Evolutionary conservation across 2,797 vertebrate genomes (phyloP).

Genomic region (Sphaeramia orbicularis): DNA sequence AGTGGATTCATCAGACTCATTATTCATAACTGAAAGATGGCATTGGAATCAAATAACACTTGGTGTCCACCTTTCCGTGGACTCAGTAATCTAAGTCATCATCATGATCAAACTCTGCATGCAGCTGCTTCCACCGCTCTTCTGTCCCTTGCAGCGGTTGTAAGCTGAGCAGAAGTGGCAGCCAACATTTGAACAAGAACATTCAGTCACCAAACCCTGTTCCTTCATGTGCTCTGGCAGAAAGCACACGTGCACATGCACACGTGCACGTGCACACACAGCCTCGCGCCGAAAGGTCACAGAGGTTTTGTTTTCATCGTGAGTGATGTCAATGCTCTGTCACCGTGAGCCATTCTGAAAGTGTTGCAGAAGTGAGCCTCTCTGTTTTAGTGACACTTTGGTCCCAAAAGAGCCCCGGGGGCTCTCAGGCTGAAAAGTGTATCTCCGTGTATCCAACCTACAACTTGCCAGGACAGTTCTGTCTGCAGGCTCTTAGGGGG

Average conservation of each 20-base stretch:
- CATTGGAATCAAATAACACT: too few relatives aligned
- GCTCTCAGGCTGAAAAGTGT: slow-evolving; percentile 67
- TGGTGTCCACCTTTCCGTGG: too few relatives aligned
- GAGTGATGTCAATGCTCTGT: slow-evolving; percentile 68
- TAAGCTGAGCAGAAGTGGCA: slow-evolving; percentile 16
- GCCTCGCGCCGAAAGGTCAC: slow-evolving; percentile 51
- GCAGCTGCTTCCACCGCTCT: background rate
- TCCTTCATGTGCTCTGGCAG: slow-evolving; percentile 27
- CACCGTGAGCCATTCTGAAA: slow-evolving; percentile 68
- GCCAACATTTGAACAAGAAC: slow-evolving; percentile 11
- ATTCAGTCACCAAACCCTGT: slow-evolving; percentile 19
- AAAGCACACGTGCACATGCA: slow-evolving; percentile 19
- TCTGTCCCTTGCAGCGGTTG: too few relatives aligned
- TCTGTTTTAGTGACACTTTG: slow-evolving; percentile 73
- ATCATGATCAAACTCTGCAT: too few relatives aligned
- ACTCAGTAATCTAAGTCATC: too few relatives aligned
- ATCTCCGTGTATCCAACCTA: slow-evolving; percentile 62
- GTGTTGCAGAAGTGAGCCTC: slow-evolving; percentile 63
- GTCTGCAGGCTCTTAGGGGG: slow-evolving; percentile 54
- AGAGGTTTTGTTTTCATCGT: slow-evolving; percentile 69
- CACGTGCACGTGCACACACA: slow-evolving; percentile 16
- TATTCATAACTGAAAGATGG: too few relatives aligned
- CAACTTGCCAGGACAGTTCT: slow-evolving; percentile 60
- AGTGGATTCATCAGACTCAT: too few relatives aligned
- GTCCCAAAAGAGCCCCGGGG: slow-evolving; percentile 62